These are phyloP conservation scores for Drosophila pseudotalamancana DNA, from an alignment of 2,888 invertebrate genomes.

Conservation along the genomic window DNA sequence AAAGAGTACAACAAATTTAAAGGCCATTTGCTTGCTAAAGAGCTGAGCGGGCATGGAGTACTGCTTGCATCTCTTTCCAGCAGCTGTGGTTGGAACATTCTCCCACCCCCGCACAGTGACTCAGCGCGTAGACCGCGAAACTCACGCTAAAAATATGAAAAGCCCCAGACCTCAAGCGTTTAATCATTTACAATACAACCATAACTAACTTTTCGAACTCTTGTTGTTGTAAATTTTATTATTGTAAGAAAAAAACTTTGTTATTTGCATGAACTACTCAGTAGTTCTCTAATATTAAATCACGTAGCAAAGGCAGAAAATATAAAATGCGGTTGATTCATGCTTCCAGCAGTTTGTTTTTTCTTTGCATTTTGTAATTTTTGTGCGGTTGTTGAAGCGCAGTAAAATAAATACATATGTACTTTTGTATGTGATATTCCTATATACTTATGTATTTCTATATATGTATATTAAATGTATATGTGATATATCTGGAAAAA, in stretches of 20 bases:
- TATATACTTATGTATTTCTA: slow-evolving; percentile 1
- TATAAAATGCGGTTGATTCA: slow-evolving; percentile 48
- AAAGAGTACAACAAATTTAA: slow-evolving; percentile 14
- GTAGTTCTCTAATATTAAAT: slow-evolving; percentile 36
- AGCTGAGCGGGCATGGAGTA: slow-evolving; percentile 3
- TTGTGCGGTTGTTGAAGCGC: slow-evolving; percentile 14
- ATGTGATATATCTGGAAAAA: slow-evolving; percentile 30
- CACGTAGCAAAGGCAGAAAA: slow-evolving; percentile 48
- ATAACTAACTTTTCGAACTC: slow-evolving; percentile 18
- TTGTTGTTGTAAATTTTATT: slow-evolving; percentile 2
- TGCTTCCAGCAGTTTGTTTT: slow-evolving; percentile 31
- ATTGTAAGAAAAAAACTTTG: slow-evolving; percentile 6
- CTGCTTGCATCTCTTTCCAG: neutral
- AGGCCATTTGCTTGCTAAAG: slow-evolving; percentile 19
- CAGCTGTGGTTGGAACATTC: neutral
- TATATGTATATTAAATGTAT: slow-evolving; percentile 3
- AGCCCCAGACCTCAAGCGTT: slow-evolving; percentile 14
- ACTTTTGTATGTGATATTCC: neutral
- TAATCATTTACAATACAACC: slow-evolving; percentile 31
- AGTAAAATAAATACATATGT: slow-evolving; percentile 9
- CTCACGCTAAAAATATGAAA: slow-evolving; percentile 26
- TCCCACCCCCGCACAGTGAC: slow-evolving; percentile 15
- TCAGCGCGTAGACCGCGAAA: slow-evolving; percentile 26
- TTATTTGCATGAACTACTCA: slow-evolving; percentile 29
- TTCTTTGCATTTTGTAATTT: slow-evolving; percentile 16